A percentile compares a stretch with the other conserved stretches of the same genome.
Conservation (phyloP, 2,797 vertebrate species). For the Ctenopoma multispine region DNA sequence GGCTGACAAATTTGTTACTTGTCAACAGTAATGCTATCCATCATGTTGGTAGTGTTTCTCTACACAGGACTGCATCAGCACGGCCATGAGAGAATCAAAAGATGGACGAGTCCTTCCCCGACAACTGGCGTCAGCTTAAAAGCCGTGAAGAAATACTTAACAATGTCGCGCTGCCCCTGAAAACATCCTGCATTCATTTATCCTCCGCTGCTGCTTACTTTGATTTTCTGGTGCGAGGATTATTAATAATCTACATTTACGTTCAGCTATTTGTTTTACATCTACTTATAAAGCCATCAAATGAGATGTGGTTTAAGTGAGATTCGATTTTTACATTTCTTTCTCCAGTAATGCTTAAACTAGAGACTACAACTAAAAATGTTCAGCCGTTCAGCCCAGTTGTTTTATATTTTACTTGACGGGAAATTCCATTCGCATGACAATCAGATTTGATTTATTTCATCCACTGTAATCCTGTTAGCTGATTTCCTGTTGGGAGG, state of each 20-base stretch:
- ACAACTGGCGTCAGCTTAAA: not conserved
- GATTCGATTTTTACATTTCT: not conserved
- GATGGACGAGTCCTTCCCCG: not conserved
- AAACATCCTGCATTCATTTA: conserved; percentile 3
- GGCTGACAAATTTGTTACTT: conserved; percentile 40
- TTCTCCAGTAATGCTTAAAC: too few species aligned
- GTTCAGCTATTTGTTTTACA: conserved; percentile 4
- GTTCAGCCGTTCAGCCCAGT: not conserved
- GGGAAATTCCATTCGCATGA: not conserved
- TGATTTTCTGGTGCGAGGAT: not conserved
- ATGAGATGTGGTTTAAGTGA: not conserved
- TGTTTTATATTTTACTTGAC: not conserved
- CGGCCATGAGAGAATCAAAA: not conserved
- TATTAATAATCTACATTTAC: not conserved
- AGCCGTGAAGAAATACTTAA: conserved; percentile 12
- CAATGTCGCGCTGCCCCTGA: not conserved
- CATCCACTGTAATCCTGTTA: too few species aligned
- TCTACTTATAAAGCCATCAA: conserved; percentile 3
- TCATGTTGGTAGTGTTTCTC: conserved; percentile 21
- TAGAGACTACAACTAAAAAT: not conserved
- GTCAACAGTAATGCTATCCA: conserved; percentile 34
- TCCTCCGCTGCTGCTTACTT: conserved; percentile 12
- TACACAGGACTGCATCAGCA: conserved; percentile 3
- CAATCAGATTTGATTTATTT: too few species aligned
- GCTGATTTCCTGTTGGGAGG: too few species aligned